These are phyloP conservation scores for Sminthurides aquaticus DNA, from an alignment of 2,888 invertebrate genomes.

Conservation along the genomic window DNA sequence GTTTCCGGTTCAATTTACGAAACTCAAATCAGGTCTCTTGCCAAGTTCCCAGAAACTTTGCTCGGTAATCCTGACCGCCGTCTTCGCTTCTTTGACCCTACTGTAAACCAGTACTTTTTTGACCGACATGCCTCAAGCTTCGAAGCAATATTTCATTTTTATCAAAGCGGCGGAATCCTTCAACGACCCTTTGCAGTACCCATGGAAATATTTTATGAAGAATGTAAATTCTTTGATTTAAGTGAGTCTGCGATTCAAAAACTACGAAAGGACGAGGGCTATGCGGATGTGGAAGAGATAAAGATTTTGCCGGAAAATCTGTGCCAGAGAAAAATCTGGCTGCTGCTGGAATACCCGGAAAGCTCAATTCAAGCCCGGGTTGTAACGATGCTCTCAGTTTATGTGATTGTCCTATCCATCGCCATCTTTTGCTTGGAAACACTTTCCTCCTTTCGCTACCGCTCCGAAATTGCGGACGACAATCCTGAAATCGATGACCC, in stretches of 20 bases:
- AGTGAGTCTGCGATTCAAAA: slow-evolving; percentile 18
- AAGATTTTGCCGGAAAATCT: slow-evolving; percentile 27
- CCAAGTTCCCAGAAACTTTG: slow-evolving; percentile 19
- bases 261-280: slow-evolving; percentile 27
- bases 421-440: slow-evolving; percentile 35
- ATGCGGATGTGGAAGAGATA: slow-evolving; percentile 13
- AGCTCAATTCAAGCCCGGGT: slow-evolving; percentile 28
- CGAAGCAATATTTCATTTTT: slow-evolving; percentile 35
- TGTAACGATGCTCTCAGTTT: slow-evolving; percentile 29
- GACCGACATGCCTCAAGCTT: slow-evolving; percentile 32
- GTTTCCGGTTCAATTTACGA: slow-evolving; percentile 16
- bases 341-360: slow-evolving; percentile 36
- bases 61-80: slow-evolving; percentile 17
- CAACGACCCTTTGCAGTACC: slow-evolving; percentile 23
- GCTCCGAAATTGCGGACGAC: neutral
- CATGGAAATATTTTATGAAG: slow-evolving; percentile 33
- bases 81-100: slow-evolving; percentile 23
- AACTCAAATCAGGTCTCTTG: slow-evolving; percentile 21
- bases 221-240: slow-evolving; percentile 34
- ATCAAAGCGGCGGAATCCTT: slow-evolving; percentile 26
- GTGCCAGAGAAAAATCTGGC: slow-evolving; percentile 36
- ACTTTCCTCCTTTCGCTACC: slow-evolving; percentile 2
- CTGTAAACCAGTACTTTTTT: slow-evolving; percentile 28
- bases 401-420: slow-evolving; percentile 31
- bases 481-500: slow-evolving; percentile 17